These are phyloP conservation scores for Dicrostonyx torquatus DNA, from an alignment of 2,797 vertebrate species.

Conservation along the genomic window DNA sequence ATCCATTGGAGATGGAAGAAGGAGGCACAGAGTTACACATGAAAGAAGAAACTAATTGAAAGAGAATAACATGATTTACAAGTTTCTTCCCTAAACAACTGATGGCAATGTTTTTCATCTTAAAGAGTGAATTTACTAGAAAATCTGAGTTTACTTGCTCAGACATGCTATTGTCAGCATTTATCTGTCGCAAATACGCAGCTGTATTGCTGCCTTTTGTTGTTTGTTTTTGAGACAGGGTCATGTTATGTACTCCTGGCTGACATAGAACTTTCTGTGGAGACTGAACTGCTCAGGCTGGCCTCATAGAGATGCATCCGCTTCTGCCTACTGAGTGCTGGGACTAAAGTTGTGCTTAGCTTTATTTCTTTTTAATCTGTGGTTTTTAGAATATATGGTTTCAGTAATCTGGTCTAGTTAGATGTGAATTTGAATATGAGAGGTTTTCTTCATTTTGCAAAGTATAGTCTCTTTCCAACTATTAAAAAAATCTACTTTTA, in stretches of 20 bases:
- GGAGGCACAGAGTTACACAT: neutral
- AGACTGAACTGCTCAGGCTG: neutral
- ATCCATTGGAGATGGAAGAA: conserved; percentile 21
- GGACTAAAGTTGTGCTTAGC: neutral
- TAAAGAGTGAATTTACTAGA: neutral
- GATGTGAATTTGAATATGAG: neutral
- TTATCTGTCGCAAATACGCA: neutral
- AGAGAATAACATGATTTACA: neutral
- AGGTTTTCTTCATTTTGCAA: conserved; percentile 17
- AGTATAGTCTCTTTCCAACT: neutral
- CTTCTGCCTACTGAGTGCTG: neutral
- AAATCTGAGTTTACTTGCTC: neutral
- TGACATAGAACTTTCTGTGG: neutral
- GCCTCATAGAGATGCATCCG: neutral
- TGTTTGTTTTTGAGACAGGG: neutral
- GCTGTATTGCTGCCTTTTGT: too few species aligned
- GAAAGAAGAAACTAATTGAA: neutral
- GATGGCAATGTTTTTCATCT: neutral
- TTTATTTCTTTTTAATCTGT: neutral
- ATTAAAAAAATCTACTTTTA: neutral
- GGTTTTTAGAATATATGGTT: conserved; percentile 4
- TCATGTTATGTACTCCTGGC: neutral
- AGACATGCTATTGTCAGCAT: neutral
- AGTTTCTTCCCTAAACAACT: neutral
- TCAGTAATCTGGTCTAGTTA: neutral